Evolutionary conservation across 2,113 vertebrate species (phyloP).

Genomic region (Uria aalge): DNA sequence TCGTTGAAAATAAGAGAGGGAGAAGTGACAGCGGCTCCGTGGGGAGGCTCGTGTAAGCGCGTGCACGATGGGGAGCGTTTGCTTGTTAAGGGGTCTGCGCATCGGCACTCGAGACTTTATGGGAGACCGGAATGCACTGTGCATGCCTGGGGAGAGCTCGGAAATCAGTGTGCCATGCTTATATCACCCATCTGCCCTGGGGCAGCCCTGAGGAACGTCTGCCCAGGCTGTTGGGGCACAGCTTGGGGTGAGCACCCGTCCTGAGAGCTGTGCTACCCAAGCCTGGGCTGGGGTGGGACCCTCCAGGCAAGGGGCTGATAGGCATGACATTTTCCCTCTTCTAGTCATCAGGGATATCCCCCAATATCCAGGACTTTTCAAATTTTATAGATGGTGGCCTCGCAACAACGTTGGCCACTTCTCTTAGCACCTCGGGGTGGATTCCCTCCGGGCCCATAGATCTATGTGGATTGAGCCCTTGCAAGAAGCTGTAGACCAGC

Average conservation of each 20-base stretch:
- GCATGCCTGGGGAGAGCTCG: neutral
- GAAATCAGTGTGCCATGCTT: neutral
- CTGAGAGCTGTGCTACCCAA: neutral
- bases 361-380: neutral
- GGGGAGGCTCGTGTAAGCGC: neutral
- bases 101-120: neutral
- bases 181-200: rapidly evolving
- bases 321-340: neutral
- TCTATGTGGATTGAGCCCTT: neutral
- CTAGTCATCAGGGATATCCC: neutral
- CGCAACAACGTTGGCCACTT: neutral
- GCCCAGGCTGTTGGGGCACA: neutral
- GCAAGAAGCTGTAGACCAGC: neutral
- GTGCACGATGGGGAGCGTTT: neutral
- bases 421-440: neutral
- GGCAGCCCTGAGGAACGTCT: neutral
- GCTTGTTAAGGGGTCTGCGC: neutral
- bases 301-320: neutral
- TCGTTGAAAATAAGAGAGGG: neutral
- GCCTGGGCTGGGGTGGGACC: neutral
- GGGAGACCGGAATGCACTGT: neutral
- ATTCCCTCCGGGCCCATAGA: neutral
- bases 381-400: neutral
- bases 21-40: neutral
- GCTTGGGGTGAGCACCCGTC: neutral